These are phyloP conservation scores for Mesembrinibis cayennensis DNA, from an alignment of 2,113 vertebrate genomes.

Conservation along the genomic window DNA sequence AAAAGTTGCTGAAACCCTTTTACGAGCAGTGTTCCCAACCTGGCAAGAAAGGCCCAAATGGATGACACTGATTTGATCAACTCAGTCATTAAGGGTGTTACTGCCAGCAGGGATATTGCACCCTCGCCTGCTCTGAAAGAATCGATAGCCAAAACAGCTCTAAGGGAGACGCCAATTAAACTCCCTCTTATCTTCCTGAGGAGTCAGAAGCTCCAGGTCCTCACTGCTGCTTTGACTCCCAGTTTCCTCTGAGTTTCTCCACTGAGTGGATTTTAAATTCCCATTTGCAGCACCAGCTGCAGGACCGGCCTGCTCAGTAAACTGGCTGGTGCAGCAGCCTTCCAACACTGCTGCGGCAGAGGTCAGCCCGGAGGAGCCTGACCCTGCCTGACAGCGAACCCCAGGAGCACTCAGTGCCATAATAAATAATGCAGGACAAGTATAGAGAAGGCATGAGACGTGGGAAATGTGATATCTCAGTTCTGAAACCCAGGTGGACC, in stretches of 20 bases:
- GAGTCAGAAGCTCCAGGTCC: background rate
- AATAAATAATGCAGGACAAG: slow-evolving; percentile 76
- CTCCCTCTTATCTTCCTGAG: background rate
- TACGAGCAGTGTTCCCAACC: accelerated
- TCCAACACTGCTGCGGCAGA: background rate
- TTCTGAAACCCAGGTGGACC: slow-evolving; percentile 74
- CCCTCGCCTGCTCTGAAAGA: background rate
- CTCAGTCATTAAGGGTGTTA: slow-evolving; percentile 16
- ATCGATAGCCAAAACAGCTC: background rate
- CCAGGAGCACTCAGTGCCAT: slow-evolving; percentile 52
- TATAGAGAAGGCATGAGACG: slow-evolving; percentile 62
- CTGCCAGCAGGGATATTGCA: slow-evolving; percentile 4
- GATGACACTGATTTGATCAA: slow-evolving; percentile 51
- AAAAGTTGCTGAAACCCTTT: background rate
- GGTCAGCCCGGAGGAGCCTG: slow-evolving; percentile 37
- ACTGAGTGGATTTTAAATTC: background rate
- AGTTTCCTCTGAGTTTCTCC: background rate
- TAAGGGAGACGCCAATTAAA: background rate
- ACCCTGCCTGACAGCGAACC: slow-evolving; percentile 24
- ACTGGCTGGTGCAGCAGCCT: background rate
- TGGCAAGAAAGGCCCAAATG: background rate
- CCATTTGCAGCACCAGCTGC: background rate
- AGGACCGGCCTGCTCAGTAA: background rate
- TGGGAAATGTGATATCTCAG: slow-evolving; percentile 78
- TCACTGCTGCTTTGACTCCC: background rate